Evolutionary conservation across 2,888 invertebrate genomes (phyloP).

Genomic region (Cryptocheilus praepositus): DNA sequence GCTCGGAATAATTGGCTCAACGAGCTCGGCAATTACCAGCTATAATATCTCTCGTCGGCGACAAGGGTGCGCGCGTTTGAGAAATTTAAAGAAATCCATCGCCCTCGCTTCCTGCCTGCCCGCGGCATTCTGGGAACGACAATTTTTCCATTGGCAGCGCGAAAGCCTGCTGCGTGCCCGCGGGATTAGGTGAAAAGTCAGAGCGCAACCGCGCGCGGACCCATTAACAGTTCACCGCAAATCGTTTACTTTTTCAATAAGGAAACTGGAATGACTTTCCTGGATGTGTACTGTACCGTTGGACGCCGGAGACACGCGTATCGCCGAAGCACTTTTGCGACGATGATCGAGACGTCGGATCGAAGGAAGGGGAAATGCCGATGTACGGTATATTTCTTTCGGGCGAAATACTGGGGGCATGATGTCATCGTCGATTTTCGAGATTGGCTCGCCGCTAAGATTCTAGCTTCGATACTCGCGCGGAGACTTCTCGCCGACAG

Average conservation of each 20-base stretch:
- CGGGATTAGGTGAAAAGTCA: not conserved
- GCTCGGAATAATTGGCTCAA: no score
- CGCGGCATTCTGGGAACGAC: not conserved
- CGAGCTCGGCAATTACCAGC: no score
- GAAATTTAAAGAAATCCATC: not conserved
- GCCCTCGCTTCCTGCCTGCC: not conserved
- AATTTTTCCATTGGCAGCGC: not conserved
- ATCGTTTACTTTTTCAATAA: no score
- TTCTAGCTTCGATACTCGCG: slow-evolving; percentile 37
- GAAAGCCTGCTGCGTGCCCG: slow-evolving; percentile 12
- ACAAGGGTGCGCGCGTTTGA: slow-evolving; percentile 1
- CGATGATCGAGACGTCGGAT: no score
- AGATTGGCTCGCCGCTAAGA: slow-evolving; percentile 43
- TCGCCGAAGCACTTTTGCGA: no score
- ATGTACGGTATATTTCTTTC: slow-evolving; percentile 57
- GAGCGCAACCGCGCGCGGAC: no score
- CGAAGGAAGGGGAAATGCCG: slow-evolving; percentile 43
- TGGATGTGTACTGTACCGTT: no score
- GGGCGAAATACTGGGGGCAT: slow-evolving; percentile 46
- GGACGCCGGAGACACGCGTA: no score
- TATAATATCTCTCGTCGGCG: no score
- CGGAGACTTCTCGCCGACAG: slow-evolving; percentile 33
- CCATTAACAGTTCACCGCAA: no score
- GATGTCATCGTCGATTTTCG: slow-evolving; percentile 57
- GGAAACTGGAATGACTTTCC: no score